Base-by-base conservation (phyloP, 2,888 invertebrate genomes). In the Pterobdella sp. region DNA sequence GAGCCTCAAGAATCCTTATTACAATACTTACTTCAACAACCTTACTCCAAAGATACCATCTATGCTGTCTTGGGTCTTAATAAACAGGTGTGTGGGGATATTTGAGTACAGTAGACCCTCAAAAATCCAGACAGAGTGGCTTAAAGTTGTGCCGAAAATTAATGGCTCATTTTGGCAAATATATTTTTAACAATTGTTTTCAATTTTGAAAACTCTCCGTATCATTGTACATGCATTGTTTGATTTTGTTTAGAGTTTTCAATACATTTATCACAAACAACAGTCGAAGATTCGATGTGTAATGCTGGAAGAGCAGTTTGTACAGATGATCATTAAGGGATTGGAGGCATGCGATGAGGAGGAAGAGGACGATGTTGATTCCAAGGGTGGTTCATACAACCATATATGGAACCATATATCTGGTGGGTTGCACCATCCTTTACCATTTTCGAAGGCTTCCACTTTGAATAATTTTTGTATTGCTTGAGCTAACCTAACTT, bases 31-130 rank as follows among this genome's bases (percentile, higher is more conserved):
- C 84, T 96, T 22, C 92, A 93, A 80, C 95, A 96, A 82, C 93
- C 94, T 0, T 96, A 95, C 83, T 94, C 94, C 0, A 87, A 94
- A 77, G 96, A 96, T 81, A 93, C 95, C 92, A 92, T 95, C 78
- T 94, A 93, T 79, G 91, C 91, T 1, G 94, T 96, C 91, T 86
- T 96, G 29, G 93, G 93, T 63, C 86, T 96, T 32, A 94, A 93
- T 81, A 94, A 94, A 82, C 93, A 94, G 85, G 90, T 90, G 4
- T 18, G 7, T 18, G 18, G 10, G 42, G 7, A 63, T 63, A n/a
- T 63, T 63, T 63, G 10, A 7, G n/a, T 63, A 65, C 35, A 65
- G n/a, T n/a, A 49, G 14, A 49, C 52, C 14, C n/a, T 18, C 52
- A 49, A 18, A 49, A 14, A 49, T 49, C 14, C 52, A 49, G 14